These are phyloP conservation scores for Eupithecia insigniata DNA, from an alignment of 2,888 invertebrate genomes.

Conservation along the genomic window DNA sequence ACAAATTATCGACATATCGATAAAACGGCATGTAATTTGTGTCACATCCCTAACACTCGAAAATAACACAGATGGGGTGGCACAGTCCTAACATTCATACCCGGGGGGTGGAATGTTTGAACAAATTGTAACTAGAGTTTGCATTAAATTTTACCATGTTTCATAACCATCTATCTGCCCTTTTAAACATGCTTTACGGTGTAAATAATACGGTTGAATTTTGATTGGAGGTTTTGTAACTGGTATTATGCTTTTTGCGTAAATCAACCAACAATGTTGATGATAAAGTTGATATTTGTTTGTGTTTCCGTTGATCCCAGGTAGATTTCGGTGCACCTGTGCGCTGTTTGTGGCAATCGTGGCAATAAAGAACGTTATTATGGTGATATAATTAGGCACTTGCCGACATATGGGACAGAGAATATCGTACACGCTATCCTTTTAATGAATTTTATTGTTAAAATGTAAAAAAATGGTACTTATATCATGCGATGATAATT, in stretches of 20 bases:
- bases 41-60: constrained; percentile 52
- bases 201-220: constrained; percentile 21
- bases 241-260: neutral
- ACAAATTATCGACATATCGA: constrained; percentile 44
- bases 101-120: constrained; percentile 39
- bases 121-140: constrained; percentile 45
- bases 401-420: constrained; percentile 10
- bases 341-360: constrained; percentile 24
- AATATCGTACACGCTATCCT: constrained; percentile 4
- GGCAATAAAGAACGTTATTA: constrained; percentile 28
- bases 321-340: constrained; percentile 29
- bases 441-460: neutral
- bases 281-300: constrained; percentile 18
- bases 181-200: constrained; percentile 19
- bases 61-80: constrained; percentile 50
- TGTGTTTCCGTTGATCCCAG: neutral
- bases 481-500: neutral
- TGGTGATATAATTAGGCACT: constrained; percentile 18
- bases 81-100: constrained; percentile 32
- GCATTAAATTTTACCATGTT: constrained; percentile 32
- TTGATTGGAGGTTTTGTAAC: constrained; percentile 11
- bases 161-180: constrained; percentile 7
- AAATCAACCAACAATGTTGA: neutral
- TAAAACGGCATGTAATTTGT: constrained; percentile 33
- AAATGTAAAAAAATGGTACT: neutral